phyloP scores from a whole-genome alignment of 2,888 invertebrate genomes.

The Hylaea fasciaria region DNA sequence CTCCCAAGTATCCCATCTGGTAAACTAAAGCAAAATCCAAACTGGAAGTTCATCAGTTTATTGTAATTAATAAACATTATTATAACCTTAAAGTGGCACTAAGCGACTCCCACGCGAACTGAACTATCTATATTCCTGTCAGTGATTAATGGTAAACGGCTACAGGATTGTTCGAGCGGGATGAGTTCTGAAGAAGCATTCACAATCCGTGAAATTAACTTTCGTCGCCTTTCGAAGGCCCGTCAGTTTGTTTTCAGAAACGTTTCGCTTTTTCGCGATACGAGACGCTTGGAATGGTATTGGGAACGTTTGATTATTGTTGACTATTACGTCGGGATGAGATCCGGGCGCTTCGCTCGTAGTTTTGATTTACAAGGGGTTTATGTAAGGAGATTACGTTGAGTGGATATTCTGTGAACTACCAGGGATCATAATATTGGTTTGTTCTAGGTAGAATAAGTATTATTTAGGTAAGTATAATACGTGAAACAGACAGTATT shows the following conservation, averaged over 20 bases:
- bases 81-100: conserved; percentile 25
- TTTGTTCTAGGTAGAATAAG: no score
- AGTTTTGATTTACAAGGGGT: conserved; percentile 6
- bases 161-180: conserved; percentile 77
- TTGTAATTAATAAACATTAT: conserved; percentile 40
- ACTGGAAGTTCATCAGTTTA: conserved; percentile 35
- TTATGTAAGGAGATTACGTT: neutral
- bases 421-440: no score
- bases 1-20: neutral
- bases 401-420: neutral
- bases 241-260: conserved; percentile 73
- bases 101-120: conserved; percentile 36
- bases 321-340: conserved; percentile 26
- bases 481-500: no score
- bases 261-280: conserved; percentile 62
- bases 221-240: conserved; percentile 71
- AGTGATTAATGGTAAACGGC: conserved; percentile 76
- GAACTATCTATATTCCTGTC: conserved; percentile 68
- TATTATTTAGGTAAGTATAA: no score
- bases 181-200: conserved; percentile 79
- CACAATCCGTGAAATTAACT: conserved; percentile 83
- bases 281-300: conserved; percentile 56
- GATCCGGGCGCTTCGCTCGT: conserved; percentile 37
- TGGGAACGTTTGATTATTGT: conserved; percentile 60
- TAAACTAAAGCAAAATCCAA: conserved; percentile 5